Evolutionary conservation across 2,797 vertebrate genomes (phyloP).

Genomic region (Rhinophrynus dorsalis): DNA sequence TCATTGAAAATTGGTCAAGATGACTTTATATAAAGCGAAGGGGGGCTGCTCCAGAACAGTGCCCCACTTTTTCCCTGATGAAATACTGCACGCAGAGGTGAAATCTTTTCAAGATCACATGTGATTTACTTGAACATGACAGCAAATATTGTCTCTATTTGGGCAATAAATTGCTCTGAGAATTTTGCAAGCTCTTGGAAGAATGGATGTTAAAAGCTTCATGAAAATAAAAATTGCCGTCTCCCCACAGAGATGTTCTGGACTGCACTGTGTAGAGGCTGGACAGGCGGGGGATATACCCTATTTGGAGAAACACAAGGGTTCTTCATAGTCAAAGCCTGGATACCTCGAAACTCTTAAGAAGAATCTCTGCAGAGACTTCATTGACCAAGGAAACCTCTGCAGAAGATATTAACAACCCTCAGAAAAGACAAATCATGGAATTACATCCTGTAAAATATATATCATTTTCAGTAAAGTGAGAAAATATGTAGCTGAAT

Average conservation of each 20-base stretch:
- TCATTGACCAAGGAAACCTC: background rate
- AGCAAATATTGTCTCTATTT: slow-evolving; percentile 30
- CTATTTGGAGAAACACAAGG: background rate
- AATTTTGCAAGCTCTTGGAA: slow-evolving; percentile 27
- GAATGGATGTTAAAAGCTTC: slow-evolving; percentile 36
- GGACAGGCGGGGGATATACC: background rate
- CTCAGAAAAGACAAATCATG: background rate
- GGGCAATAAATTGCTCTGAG: slow-evolving; percentile 28
- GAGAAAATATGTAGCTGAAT: background rate
- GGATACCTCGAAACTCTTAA: slow-evolving; percentile 14
- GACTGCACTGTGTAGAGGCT: background rate
- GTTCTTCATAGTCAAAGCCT: slow-evolving; percentile 6
- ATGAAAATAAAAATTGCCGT: slow-evolving; percentile 36
- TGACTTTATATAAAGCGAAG: background rate
- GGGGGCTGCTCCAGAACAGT: background rate
- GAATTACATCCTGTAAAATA: background rate
- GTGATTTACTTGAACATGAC: slow-evolving; percentile 2
- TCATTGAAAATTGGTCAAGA: too few species aligned
- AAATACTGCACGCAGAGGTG: slow-evolving; percentile 3
- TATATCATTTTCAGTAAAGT: slow-evolving; percentile 1
- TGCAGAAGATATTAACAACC: slow-evolving; percentile 3
- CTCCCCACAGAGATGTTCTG: background rate
- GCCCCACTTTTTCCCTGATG: slow-evolving; percentile 23
- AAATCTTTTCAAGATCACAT: background rate
- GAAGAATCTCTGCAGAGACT: background rate